These are phyloP conservation scores for Saccopteryx leptura DNA, from an alignment of 2,113 vertebrate genomes.

Conservation along the genomic window DNA sequence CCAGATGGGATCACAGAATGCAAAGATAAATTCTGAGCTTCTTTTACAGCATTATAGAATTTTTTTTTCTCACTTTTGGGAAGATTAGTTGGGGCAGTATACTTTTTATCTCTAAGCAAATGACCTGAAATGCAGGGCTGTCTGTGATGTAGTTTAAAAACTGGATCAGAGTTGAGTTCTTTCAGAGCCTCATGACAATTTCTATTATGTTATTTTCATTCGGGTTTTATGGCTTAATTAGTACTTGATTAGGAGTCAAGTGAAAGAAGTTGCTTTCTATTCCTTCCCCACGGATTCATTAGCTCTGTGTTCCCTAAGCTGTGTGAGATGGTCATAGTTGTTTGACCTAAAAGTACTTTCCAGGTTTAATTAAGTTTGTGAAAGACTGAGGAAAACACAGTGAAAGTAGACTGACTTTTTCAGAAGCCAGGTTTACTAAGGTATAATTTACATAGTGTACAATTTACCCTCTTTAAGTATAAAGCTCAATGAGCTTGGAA, in stretches of 20 bases:
- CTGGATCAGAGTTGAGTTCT: neutral
- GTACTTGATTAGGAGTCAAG: neutral
- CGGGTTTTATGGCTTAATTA: conserved; percentile 43
- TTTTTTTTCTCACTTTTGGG: neutral
- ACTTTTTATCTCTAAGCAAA: conserved; percentile 2
- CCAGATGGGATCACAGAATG: neutral
- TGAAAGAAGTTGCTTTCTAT: neutral
- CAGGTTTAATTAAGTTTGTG: neutral
- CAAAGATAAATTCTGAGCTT: neutral
- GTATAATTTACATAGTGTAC: neutral
- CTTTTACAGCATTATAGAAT: neutral
- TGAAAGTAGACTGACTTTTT: neutral
- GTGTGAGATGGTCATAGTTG: neutral
- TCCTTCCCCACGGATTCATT: neutral
- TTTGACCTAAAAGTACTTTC: neutral
- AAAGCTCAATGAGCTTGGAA: neutral
- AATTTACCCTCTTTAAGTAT: neutral
- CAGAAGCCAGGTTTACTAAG: neutral
- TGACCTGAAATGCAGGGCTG: conserved; percentile 15
- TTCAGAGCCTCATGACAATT: neutral
- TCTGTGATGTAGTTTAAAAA: conserved; percentile 23
- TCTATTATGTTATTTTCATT: neutral
- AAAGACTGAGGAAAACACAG: neutral
- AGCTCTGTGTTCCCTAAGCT: neutral
- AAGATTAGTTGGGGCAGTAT: neutral